phyloP scores from a whole-genome alignment of 2,113 vertebrate species.

The Probosciger aterrimus region DNA sequence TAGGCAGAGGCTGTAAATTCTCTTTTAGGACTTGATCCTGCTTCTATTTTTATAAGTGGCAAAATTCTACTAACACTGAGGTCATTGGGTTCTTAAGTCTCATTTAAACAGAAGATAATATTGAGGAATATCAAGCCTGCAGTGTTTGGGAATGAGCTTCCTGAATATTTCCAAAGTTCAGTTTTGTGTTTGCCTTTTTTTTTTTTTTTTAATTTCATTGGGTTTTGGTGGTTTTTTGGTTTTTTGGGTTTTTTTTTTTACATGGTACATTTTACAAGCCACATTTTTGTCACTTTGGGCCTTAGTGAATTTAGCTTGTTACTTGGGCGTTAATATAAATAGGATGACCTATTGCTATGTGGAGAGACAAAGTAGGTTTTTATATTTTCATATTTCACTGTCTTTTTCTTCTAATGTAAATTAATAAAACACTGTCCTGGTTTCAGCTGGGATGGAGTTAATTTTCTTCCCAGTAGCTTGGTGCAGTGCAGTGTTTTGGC shows the following conservation, averaged over 20 bases:
- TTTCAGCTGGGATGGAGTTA: background rate
- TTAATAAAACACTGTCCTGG: background rate
- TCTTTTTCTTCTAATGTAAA: slow-evolving; percentile 13
- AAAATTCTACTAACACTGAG: background rate
- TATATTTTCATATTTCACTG: background rate
- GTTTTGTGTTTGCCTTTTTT: background rate
- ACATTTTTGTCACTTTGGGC: background rate
- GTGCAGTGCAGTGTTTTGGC: background rate
- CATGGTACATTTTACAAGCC: background rate
- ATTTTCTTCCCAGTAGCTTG: background rate
- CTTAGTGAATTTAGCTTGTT: background rate
- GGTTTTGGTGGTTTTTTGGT: background rate
- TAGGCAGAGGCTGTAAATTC: background rate
- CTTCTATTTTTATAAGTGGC: background rate
- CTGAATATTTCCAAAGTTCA: background rate
- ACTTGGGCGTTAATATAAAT: background rate
- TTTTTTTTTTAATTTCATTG: background rate
- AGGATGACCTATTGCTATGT: background rate
- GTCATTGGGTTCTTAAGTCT: background rate
- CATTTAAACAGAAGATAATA: background rate
- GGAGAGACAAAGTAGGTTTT: background rate
- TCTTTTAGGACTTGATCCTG: background rate
- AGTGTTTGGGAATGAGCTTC: background rate
- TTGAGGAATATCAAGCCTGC: background rate
- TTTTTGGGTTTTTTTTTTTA: too few species aligned